Base-by-base conservation (phyloP, 2,888 invertebrate species). In the Leucania comma region DNA sequence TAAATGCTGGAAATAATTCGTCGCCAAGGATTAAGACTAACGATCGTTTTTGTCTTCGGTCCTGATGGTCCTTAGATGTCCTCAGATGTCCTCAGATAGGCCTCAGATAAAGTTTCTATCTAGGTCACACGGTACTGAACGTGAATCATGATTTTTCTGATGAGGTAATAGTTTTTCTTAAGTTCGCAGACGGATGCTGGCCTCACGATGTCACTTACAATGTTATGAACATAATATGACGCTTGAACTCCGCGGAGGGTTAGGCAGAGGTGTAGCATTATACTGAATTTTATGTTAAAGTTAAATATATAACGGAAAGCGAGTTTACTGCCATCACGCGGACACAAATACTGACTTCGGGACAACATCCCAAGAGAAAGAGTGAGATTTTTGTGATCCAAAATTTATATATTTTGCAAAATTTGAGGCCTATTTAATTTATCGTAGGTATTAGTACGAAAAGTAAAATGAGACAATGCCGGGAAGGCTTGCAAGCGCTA, bases 21-120 rank as follows among this genome's bases (percentile, higher is more conserved):
- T 54, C 54, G 57, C 38, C 58, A 56, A 62, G 54, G 38, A 57
- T 67, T 35, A 56, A 60, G 32, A 24, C 70, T 84, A 86, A 84
- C 60, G 86, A 86, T 48, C 72, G 84, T 86, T 86, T 86, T 86
- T 84, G 82, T 63, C 20, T 14, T 2, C n/a, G 9, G 6, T 48
- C 17, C n/a, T 54, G 62, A 61, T 53, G 35, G 51, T 20, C 29
- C 42, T 72, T 17, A 50, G 65, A 65, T 69, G 38, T 20, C 29
- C 42, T 72, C n/a, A 50, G 65, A 65, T 69, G 38, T n/a, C n/a
- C 46, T 73, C 35, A 38, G 65, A 65, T 70, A 38, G 57, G 38
- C 42, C 58, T 35, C 53, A 59, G 72, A 64, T 77, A 59, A 69
- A 51, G 65, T 54, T 71, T 70, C 61, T 76, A 77, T 58, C 46